Conservation (phyloP, 1,140 invertebrate species). For the Riptortus pedestris region DNA sequence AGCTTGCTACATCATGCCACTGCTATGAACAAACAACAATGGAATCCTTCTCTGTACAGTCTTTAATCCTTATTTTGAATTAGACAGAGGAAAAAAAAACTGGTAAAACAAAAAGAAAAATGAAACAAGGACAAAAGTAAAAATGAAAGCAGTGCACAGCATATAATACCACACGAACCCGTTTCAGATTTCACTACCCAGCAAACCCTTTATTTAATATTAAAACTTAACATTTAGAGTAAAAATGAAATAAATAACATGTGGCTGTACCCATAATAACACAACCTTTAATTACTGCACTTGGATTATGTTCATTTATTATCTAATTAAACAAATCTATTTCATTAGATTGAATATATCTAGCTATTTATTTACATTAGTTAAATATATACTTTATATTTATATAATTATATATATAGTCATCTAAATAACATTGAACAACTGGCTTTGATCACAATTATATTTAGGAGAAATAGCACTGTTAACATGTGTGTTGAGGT, state of each 20-base stretch:
- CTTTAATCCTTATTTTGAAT: not conserved
- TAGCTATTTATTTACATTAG: constrained; percentile 14
- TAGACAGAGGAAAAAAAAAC: not conserved
- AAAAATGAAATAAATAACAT: constrained; percentile 15
- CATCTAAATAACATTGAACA: constrained; percentile 17
- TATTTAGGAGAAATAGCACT: constrained; percentile 10
- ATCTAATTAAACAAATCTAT: constrained; percentile 22
- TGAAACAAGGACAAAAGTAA: not conserved
- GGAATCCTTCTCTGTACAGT: constrained; percentile 7
- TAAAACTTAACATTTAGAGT: constrained; percentile 13
- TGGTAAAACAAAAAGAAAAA: constrained; percentile 4
- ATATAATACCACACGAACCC: constrained; percentile 15
- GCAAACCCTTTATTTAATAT: constrained; percentile 13
- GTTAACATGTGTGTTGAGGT: constrained; percentile 15
- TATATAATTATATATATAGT: constrained; percentile 13
- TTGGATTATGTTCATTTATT: constrained; percentile 18
- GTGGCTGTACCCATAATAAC: constrained; percentile 29
- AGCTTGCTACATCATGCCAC: not conserved
- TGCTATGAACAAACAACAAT: constrained; percentile 2
- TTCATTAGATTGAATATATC: constrained; percentile 14
- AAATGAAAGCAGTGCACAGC: constrained; percentile 14
- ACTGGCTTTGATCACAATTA: constrained; percentile 12
- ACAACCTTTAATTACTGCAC: constrained; percentile 23
- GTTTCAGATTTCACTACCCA: constrained; percentile 3
- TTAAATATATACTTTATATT: constrained; percentile 16